These are phyloP conservation scores for Myxocyprinus asiaticus DNA, from an alignment of 2,113 vertebrate genomes.

Conservation along the genomic window DNA sequence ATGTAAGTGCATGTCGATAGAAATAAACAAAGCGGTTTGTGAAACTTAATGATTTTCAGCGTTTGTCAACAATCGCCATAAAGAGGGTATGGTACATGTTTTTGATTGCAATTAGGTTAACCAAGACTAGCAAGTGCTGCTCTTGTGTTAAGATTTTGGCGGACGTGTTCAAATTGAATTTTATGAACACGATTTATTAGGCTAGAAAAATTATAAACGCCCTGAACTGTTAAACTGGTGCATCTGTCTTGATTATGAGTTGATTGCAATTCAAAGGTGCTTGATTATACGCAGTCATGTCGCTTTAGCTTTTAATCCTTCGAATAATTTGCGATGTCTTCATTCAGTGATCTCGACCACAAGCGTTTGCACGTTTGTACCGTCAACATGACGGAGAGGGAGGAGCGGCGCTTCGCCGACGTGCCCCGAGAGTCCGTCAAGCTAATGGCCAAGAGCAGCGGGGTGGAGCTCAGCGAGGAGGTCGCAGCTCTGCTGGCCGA, in stretches of 20 bases:
- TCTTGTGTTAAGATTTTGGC: too few species aligned
- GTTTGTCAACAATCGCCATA: too few species aligned
- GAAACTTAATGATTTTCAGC: too few species aligned
- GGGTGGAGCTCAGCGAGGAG: constrained; percentile 85
- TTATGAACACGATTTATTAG: too few species aligned
- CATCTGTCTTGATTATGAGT: background rate
- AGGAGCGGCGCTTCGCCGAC: constrained; percentile 89
- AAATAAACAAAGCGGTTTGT: too few species aligned
- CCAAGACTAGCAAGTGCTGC: too few species aligned
- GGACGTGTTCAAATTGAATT: too few species aligned
- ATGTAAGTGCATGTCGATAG: too few species aligned
- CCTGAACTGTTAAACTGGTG: background rate
- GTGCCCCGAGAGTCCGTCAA: constrained; percentile 86
- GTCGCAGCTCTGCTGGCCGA: constrained; percentile 85
- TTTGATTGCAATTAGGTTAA: too few species aligned
- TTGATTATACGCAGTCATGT: background rate
- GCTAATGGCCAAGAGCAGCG: constrained; percentile 85
- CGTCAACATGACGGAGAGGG: constrained; percentile 86
- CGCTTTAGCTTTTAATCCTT: background rate
- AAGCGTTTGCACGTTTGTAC: background rate
- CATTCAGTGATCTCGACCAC: background rate
- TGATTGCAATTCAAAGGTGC: background rate
- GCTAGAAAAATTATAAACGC: too few species aligned
- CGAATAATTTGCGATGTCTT: background rate
- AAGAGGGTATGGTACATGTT: too few species aligned